Conservation (phyloP, 64 coral and sea anemone species). For the Pachyseris speciosa region DNA sequence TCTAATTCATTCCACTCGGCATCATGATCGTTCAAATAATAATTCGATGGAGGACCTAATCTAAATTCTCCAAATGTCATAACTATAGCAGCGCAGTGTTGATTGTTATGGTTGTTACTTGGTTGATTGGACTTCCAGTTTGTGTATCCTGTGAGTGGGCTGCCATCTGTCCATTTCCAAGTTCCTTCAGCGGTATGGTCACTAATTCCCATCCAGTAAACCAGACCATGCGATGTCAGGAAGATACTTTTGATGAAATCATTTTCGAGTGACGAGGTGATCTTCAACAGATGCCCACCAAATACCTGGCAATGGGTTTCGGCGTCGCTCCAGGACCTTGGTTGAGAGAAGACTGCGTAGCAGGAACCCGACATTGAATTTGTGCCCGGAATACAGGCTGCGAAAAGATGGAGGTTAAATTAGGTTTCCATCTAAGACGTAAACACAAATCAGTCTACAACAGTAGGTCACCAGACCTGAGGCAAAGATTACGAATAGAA, state of each 20-base stretch:
- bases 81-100: not conserved
- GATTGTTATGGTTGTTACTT: not conserved
- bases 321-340: not conserved
- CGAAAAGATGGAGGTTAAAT: too few species aligned
- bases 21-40: too few species aligned
- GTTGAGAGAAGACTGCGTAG: too few species aligned
- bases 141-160: not conserved
- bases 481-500: too few species aligned
- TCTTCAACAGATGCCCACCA: not conserved
- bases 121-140: not conserved
- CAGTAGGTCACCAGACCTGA: too few species aligned
- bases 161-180: slow-evolving; percentile 10
- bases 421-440: too few species aligned
- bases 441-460: too few species aligned
- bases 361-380: too few species aligned
- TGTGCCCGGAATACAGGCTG: too few species aligned
- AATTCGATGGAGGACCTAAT: too few species aligned
- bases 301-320: not conserved
- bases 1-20: too few species aligned
- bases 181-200: not conserved
- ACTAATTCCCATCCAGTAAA: not conserved
- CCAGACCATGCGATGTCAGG: not conserved
- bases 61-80: too few species aligned
- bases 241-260: not conserved
- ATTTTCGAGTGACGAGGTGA: not conserved